These are phyloP conservation scores for Arvicanthis niloticus DNA, from an alignment of 2,113 vertebrate species.

Conservation along the genomic window DNA sequence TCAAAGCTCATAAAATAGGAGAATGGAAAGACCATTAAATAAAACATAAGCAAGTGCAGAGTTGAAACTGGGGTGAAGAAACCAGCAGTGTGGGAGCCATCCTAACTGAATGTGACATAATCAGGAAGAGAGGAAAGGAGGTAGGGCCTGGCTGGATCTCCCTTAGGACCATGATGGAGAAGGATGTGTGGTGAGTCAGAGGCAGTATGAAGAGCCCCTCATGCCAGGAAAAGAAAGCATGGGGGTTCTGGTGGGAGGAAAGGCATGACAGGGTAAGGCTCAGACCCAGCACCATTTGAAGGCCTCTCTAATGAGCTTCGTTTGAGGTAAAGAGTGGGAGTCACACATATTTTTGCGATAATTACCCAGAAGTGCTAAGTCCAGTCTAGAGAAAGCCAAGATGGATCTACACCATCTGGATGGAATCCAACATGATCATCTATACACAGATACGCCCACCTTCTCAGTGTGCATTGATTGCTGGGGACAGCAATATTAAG, in stretches of 20 bases:
- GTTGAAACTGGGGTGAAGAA: conserved; percentile 7
- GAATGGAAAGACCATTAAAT: conserved; percentile 30
- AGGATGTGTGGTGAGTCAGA: background rate
- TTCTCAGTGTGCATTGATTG: conserved; percentile 62
- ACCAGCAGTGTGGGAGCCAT: background rate
- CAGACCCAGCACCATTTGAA: background rate
- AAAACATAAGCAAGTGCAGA: conserved; percentile 9
- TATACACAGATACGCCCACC: background rate
- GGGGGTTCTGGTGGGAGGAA: background rate
- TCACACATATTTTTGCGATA: conserved; percentile 47
- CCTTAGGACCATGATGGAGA: background rate
- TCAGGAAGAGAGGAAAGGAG: background rate
- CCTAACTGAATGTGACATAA: background rate
- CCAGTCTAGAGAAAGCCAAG: conserved; percentile 22
- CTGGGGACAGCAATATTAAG: conserved; percentile 77
- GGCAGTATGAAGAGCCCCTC: background rate
- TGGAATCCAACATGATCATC: background rate
- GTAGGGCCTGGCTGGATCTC: background rate
- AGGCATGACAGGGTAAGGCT: background rate
- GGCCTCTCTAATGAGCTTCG: conserved; percentile 41
- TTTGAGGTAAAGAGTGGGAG: conserved; percentile 36
- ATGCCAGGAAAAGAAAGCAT: background rate
- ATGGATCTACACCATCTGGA: background rate
- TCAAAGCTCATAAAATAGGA: background rate
- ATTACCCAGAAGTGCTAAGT: conserved; percentile 50